These are phyloP conservation scores for Bombus affinis DNA, from an alignment of 1,140 invertebrate species.

Conservation along the genomic window DNA sequence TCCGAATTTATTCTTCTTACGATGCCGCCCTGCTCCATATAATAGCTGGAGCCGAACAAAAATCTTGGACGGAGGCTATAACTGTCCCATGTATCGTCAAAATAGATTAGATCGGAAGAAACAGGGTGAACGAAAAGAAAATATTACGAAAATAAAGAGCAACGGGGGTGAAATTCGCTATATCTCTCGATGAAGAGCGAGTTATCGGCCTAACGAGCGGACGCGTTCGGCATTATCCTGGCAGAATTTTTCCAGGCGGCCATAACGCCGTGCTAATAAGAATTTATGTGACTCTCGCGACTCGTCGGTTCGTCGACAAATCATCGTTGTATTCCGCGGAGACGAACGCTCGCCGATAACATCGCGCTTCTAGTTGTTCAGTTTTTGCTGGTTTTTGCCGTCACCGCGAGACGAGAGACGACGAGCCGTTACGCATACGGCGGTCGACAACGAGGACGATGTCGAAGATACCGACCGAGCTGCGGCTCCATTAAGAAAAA, in stretches of 20 bases:
- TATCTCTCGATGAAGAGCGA: background rate
- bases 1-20: background rate
- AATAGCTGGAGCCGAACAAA: background rate
- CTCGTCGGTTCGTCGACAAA: slow-evolving; percentile 61
- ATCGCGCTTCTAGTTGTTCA: slow-evolving; percentile 43
- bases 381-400: slow-evolving; percentile 33
- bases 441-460: background rate
- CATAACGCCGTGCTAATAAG: slow-evolving; percentile 70
- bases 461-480: background rate
- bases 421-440: slow-evolving; percentile 23
- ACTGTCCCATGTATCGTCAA: background rate
- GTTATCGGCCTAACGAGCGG: slow-evolving; percentile 32
- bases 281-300: slow-evolving; percentile 70
- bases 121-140: no score
- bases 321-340: slow-evolving; percentile 65
- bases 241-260: slow-evolving; percentile 59
- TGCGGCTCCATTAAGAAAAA: slow-evolving; percentile 22
- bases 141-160: background rate
- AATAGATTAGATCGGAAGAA: no score
- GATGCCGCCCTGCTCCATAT: no score
- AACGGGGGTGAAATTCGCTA: background rate
- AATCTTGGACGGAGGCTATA: background rate
- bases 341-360: slow-evolving; percentile 38
- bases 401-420: background rate
- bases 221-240: slow-evolving; percentile 32